These are phyloP conservation scores for Agrilus cyanescens DNA, from an alignment of 2,888 invertebrate species.

Conservation along the genomic window DNA sequence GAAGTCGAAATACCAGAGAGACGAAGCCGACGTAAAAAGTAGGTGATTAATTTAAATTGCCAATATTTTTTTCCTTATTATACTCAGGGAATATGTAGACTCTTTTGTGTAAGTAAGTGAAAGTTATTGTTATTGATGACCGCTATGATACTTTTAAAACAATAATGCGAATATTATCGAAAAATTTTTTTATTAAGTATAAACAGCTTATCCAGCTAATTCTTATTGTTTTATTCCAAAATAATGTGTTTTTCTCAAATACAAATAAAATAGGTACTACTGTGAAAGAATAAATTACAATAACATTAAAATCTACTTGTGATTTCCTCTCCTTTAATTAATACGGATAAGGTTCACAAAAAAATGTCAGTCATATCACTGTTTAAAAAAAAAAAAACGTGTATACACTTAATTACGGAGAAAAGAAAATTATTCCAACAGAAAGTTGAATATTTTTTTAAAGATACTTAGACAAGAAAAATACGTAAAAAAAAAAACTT, in stretches of 20 bases:
- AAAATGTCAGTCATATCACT: constrained; percentile 1
- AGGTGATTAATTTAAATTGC: neutral
- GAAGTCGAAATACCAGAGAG: constrained; percentile 26
- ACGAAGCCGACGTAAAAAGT: constrained; percentile 6
- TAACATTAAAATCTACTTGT: neutral
- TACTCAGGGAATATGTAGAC: too few species aligned
- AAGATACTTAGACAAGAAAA: constrained; percentile 4
- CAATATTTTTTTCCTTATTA: too few species aligned
- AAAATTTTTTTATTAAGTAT: too few species aligned
- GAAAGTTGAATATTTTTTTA: neutral
- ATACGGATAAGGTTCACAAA: neutral
- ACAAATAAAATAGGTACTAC: too few species aligned
- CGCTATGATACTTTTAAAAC: too few species aligned
- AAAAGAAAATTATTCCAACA: neutral
- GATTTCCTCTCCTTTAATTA: neutral
- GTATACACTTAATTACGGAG: neutral
- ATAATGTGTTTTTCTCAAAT: too few species aligned
- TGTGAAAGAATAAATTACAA: too few species aligned
- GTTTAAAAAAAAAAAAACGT: constrained; percentile 2
- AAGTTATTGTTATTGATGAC: neutral
- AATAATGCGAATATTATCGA: too few species aligned
- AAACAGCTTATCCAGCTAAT: too few species aligned
- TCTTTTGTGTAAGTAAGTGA: neutral
- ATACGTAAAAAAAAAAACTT: neutral
- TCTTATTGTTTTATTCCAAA: too few species aligned